Evolutionary conservation across 2,113 vertebrate genomes (phyloP), one percentile per base, ranked within the genome.

Genomic region (Crotalus helleri): DNA sequence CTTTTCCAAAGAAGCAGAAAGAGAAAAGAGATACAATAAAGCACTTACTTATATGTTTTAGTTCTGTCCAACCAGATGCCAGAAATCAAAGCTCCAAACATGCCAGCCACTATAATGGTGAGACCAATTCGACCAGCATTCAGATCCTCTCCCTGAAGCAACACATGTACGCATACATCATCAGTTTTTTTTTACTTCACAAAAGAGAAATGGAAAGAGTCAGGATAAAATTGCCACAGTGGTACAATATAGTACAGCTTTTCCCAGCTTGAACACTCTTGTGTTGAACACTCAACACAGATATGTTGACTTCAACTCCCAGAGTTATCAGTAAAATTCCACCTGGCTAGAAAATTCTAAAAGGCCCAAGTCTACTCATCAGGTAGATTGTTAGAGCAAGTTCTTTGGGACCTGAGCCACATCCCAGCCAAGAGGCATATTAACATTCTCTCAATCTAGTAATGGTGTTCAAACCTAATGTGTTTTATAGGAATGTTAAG

Each of bases 101-200:
- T 99, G 85, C 99, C 99, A 1, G 99, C 97, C 7, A 99, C 95
- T 93, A 99, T 57, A 74, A 99, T 98, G 88, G 99, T 99, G 95
- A 99, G 97, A 85, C 99, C 99, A 64, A 99, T 99, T 95, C 99
- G 98, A 93, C 99, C 99, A 97, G 98, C 99, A 94, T 99, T 99
- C 97, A 99, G 97, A 95, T 99, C 98, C 97, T 99, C 97, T 59
- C 98, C 98, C 99, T 99, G 96, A 44, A 92, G 93, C 0, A 92
- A 96, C 93, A 95, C 94, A 98, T 91, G 88, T 58, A 93, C 57
- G 5, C 58, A 39, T 54, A 81, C n/a, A 55, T 46, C 59, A 95
- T 89, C 46, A 94, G 85, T 57, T 90, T 33, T 49, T 3, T 19
- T 49, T 64, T 95, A 85, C 46, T 85, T 85, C 26, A 88, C 58